phyloP scores from a whole-genome alignment of 2,797 vertebrate genomes.

The Pelochelys cantorii region DNA sequence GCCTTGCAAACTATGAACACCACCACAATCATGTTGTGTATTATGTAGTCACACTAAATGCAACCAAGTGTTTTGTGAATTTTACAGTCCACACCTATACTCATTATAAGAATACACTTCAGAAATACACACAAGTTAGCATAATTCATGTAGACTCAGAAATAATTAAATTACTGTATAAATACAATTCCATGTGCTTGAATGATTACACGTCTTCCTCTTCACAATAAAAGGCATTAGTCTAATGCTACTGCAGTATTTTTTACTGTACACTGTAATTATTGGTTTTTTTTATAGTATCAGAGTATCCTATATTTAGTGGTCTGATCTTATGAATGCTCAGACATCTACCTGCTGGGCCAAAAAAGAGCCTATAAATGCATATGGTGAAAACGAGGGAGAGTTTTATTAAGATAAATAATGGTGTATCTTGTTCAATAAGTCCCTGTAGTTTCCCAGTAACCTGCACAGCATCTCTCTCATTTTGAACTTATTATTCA shows the following conservation, averaged over 20 bases:
- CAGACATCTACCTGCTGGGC: neutral
- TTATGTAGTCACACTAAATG: neutral
- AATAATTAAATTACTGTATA: neutral
- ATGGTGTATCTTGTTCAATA: neutral
- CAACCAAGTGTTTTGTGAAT: neutral
- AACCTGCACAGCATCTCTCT: neutral
- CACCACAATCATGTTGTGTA: neutral
- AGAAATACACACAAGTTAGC: neutral
- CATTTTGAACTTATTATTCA: neutral
- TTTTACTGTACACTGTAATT: neutral
- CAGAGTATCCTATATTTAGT: neutral
- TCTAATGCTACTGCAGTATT: neutral
- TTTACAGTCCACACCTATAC: neutral
- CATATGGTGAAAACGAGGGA: neutral
- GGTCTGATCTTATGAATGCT: neutral
- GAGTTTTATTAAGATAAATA: neutral
- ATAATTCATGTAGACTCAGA: neutral
- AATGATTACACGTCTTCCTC: neutral
- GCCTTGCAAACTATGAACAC: neutral
- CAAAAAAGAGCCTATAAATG: neutral
- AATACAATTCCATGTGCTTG: neutral
- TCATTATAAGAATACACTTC: neutral
- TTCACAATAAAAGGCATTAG: neutral
- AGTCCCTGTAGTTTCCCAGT: neutral
- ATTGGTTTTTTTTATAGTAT: neutral